Evolutionary conservation across 2,113 vertebrate genomes (phyloP).

Genomic region (Balaenoptera acutorostrata): DNA sequence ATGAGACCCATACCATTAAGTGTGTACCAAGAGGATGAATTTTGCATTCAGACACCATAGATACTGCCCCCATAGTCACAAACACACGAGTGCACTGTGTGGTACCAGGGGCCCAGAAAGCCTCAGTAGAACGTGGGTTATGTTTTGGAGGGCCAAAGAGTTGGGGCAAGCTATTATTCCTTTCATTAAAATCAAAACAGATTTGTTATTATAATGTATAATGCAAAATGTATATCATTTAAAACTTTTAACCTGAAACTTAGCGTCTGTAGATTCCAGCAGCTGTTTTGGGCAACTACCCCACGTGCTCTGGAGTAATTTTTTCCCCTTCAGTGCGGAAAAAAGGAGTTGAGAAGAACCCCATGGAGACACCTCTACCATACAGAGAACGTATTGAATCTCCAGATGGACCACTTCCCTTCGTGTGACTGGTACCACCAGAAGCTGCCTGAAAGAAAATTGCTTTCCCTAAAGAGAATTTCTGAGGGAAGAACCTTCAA

Average conservation of each 20-base stretch:
- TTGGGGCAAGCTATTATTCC: not conserved
- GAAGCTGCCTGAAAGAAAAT: not conserved
- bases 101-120: not conserved
- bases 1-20: not conserved
- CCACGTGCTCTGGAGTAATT: not conserved
- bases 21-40: not conserved
- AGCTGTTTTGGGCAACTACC: not conserved
- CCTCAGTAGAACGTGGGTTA: accelerated
- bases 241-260: not conserved
- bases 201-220: not conserved
- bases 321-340: not conserved
- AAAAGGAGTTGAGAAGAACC: not conserved
- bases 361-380: not conserved
- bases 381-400: accelerated
- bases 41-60: not conserved
- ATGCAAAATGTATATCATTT: not conserved
- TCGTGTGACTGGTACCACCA: not conserved
- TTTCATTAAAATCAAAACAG: not conserved
- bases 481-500: not conserved
- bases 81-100: not conserved
- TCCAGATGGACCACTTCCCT: not conserved
- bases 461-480: not conserved
- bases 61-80: not conserved
- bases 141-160: not conserved
- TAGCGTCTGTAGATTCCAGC: not conserved